Percentiles rank a stretch among this genome's conserved stretches.
Evolutionary conservation across 2,797 vertebrate species (phyloP).

Genomic region (Alauda arvensis): DNA sequence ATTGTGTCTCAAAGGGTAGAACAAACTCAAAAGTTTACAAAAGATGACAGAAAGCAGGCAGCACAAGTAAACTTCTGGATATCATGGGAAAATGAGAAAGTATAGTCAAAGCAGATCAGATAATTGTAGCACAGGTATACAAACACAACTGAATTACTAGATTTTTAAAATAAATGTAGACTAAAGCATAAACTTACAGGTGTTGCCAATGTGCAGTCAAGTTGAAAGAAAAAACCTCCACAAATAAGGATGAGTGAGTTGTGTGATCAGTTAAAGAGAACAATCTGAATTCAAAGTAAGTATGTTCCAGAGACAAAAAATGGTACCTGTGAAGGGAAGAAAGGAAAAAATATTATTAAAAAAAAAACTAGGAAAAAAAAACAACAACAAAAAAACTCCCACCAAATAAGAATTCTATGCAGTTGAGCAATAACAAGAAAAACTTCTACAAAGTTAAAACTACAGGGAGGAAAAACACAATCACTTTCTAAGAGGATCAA

Average conservation of each 20-base stretch:
- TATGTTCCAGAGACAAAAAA: neutral
- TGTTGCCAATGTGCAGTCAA: neutral
- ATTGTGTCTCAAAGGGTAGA: neutral
- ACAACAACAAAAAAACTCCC: neutral
- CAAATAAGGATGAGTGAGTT: neutral
- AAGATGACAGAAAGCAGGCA: neutral
- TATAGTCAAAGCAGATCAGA: neutral
- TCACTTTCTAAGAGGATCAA: neutral
- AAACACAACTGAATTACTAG: neutral
- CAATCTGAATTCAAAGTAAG: neutral
- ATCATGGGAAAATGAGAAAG: conserved; percentile 3
- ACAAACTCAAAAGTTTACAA: neutral
- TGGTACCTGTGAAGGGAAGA: neutral
- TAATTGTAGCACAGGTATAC: neutral
- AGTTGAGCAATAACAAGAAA: neutral
- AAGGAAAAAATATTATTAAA: neutral
- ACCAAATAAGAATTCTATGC: neutral
- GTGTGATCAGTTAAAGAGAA: neutral
- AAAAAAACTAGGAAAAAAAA: neutral
- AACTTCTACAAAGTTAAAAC: neutral
- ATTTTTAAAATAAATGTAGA: neutral
- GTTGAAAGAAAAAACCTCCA: neutral
- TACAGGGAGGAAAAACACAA: neutral
- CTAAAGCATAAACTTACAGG: conserved; percentile 29
- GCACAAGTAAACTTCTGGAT: neutral